Base-by-base conservation (phyloP, 2,797 vertebrate genomes). In the Tinamus major region DNA sequence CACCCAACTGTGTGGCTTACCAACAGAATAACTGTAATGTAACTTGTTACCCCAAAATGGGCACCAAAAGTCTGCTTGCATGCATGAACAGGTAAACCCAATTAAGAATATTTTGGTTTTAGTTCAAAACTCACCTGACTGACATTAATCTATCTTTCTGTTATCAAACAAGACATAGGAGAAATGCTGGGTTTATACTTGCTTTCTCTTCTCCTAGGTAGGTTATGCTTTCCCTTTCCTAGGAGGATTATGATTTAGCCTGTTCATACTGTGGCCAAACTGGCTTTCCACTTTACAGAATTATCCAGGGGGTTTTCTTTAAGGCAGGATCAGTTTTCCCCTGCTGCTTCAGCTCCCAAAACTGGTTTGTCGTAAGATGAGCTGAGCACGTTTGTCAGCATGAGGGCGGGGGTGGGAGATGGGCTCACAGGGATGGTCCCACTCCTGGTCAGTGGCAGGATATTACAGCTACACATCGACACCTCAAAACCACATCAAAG, bases 401-500 rank as follows among this genome's bases (percentile, higher is more conserved):
- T 41, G 39, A 63, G 42, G 59, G 79, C 78, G 63, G 55, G 33
- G 33, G 78, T 1, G 1, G 49, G 18, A 87, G 41, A 51, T 71
- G 62, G 76, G 68, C 31, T 11, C 62, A 78, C 64, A 70, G 41
- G 58, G 65, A 91, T 5, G 5, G 79, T 63, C 85, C 42, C 35
- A 51, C 55, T 91, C 23, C 70, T 70, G 91, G 83, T 88, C 85
- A 93, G 87, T 65, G 79, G 51, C 24, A 76, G 51, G 27, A 29
- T 86, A 39, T 53, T 71, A 4, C 4, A 93, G 48, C 39, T 81
- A 79, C 77, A 79, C 77, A 56, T 9, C 8, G n/a, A 81, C 64
- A 78, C 85, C 81, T 41, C 59, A 85, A 72, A 81, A 65, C 77
- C 92, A 94, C 95, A 95, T 93, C 77, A 95, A 91, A 89, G 82